phyloP scores from a whole-genome alignment of 2,797 vertebrate species.

The Trichosurus vulpecula region DNA sequence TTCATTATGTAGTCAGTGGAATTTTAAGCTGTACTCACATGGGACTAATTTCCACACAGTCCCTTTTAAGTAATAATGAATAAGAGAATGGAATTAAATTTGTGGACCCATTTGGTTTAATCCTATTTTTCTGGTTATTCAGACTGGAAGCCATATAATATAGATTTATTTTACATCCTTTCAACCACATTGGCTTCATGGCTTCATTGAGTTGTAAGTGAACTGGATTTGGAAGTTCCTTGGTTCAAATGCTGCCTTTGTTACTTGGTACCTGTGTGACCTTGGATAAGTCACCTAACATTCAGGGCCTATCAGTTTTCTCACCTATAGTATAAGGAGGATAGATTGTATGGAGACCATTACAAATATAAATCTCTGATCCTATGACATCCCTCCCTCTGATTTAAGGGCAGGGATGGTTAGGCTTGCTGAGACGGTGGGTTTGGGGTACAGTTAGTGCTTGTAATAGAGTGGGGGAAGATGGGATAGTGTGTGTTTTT shows the following conservation, averaged over 20 bases:
- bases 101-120: neutral
- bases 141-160: neutral
- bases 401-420: neutral
- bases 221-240: neutral
- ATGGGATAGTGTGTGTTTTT: neutral
- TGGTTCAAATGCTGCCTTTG: neutral
- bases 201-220: neutral
- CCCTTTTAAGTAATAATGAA: slow-evolving; percentile 29
- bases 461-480: neutral
- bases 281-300: neutral
- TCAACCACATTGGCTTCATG: neutral
- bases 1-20: neutral
- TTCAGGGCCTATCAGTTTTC: neutral
- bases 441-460: neutral
- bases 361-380: neutral
- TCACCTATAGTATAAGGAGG: neutral
- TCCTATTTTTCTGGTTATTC: slow-evolving; percentile 12
- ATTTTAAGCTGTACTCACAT: neutral
- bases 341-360: neutral
- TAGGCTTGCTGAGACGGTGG: neutral
- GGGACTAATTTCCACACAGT: neutral
- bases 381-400: neutral
- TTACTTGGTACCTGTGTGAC: neutral
- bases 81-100: slow-evolving; percentile 21
- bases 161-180: neutral